Evolutionary conservation across 2,888 invertebrate genomes (phyloP), one percentile per base, ranked within the genome.

Genomic region (Thalpophila matura): DNA sequence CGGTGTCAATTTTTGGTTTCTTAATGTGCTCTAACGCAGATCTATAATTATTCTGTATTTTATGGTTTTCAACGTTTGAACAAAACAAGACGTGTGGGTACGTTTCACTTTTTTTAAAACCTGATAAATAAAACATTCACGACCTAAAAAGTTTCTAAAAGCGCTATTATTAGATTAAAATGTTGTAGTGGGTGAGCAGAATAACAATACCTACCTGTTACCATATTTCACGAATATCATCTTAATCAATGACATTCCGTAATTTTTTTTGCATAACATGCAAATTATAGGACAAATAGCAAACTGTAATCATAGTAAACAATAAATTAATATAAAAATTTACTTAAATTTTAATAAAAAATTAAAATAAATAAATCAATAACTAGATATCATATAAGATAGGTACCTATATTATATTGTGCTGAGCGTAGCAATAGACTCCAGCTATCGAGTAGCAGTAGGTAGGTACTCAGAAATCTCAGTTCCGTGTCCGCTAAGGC

Each of bases 1-100:
- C 49, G 18, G 38, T 71, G 71, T 51, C 43, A 53, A 70, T 70
- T 65, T 43, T 61, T 35, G 12, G 3, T 61, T 70, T 68, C 49
- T 43, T 40, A 69, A 46, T 29, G 38, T 46, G 2, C 3, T 24
- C 40, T 61, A 31, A 33, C 27, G 45, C 40, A 33, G 14, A 38
- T 14, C 27, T 27, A 18, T 24, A 56, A 20, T 29, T 57, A 35
- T 42, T 59, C 59, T 43, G n/a, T 9, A 59, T 59, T 55, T 65
- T 61, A 3, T 14, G 45, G 26, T 46, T 26, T 33, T 27, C 40
- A 22, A 27, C 27, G 16, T 69, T 14, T 38, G 22, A 26, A n/a
- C 31, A 12, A 24, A 31, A 22, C 12, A 4, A 24, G 22, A 2
- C 22, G n/a, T n/a, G n/a, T n/a, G n/a, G n/a, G n/a, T n/a, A n/a